Base-by-base conservation (phyloP, 2,888 invertebrate genomes). In the Melangyna quadrimaculata region DNA sequence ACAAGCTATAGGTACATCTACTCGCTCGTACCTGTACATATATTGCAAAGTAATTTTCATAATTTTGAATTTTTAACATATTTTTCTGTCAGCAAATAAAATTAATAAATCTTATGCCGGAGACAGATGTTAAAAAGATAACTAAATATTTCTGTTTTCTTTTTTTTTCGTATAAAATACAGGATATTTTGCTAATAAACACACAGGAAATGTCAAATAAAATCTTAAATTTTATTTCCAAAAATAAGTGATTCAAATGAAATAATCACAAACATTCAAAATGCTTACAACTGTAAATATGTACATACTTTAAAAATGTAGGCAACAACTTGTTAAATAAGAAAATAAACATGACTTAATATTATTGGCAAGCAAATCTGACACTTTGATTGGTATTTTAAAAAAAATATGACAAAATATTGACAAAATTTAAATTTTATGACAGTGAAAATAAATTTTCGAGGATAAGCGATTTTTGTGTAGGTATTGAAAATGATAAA, bases 301-400 rank as follows among this genome's bases (percentile, higher is more conserved):
- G 6, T 7, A n/a, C n/a, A 40, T n/a, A 37, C 40, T 37, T n/a
- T n/a, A n/a, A n/a, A n/a, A 35, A 40, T 40, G 14, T 2, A 53
- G 3, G 14, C 14, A 61, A 69, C 61, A 45, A 53, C 32, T 19
- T 69, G 67, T 53, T 74, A 53, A 67, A 40, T 53, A 61, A 24
- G 61, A 80, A 80, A 17, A 43, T 8, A 43, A 61, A 74, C 17
- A 74, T 51, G 24, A 37, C n/a, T 45, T 29, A 32, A 37, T 67
- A 51, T 81, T 32, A 9, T 71, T 55, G 65, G 63, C 70, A 40
- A 32, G 32, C 22, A 45, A 67, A 37, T 51, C 10, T 78, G 82
- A 82, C 82, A 78, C 24, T 43, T 67, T 55, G 61, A 75, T 81
- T 81, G 65, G 57, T 51, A 35, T 43, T 72, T 35, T 8, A 43